Evolutionary conservation across 35 echinoderm and acorn worm genomes (phyloP), one percentile per base, ranked within the genome.

Genomic region (Apostichopus californicus): DNA sequence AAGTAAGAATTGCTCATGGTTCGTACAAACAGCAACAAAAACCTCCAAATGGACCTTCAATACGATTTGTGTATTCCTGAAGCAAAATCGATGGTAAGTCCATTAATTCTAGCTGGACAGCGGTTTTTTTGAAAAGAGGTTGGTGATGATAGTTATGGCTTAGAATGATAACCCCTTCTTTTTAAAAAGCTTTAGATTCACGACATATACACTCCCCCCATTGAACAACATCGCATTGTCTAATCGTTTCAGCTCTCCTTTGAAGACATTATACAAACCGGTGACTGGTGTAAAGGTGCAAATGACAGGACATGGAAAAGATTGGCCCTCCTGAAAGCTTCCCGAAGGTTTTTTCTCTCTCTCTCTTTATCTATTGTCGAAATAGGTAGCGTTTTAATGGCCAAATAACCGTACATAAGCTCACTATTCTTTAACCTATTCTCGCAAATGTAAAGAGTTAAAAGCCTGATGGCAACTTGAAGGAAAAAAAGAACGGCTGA

Each of bases 91-190:
- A 80, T 80, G 24, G 78, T 80, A 80, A 80, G 78, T 80, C 78
- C 78, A 80, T 80, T 80, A 80, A 80, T 80, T 80, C 78, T 80
- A 80, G 78, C 78, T 80, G 78, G 78, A 80, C 78, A 80, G 78
- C 26, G 21, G 78, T 80, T 80, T 80, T 80, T 34, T 14, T 80
- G 78, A 80, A 80, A 80, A 28, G 78, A 80, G 12, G 5, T 5
- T 12, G 53, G 78, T 25, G 26, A 80, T 80, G 78, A 80, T 80
- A 80, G 78, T 80, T 80, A 80, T 80, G 24, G 78, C 78, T 80
- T 80, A 80, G 78, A 80, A 28, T 46, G 78, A 80, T 80, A 80
- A 80, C 78, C 78, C 78, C 78, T 28, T 46, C 78, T 80, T 80
- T 66, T 66, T 12, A 66, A 80, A 80, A 46, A 80, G 78, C 20